phyloP scores from a whole-genome alignment of 1,140 invertebrate genomes.

The Stegodyphus dumicola region DNA sequence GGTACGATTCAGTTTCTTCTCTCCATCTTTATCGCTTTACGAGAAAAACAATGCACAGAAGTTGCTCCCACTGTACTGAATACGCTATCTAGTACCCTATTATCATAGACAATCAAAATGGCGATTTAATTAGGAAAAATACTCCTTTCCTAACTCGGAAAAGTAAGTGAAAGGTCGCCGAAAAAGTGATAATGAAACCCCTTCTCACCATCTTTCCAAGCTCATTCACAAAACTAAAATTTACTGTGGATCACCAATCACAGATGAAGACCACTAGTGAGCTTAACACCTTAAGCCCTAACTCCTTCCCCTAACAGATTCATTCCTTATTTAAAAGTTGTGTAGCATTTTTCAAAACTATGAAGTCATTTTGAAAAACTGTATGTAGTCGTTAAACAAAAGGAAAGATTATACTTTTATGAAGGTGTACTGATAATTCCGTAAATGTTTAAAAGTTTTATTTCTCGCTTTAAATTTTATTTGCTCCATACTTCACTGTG shows the following conservation, averaged over 20 bases:
- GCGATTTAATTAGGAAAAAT: not conserved
- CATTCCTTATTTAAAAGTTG: not conserved
- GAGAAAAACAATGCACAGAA: constrained; percentile 50
- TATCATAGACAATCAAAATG: not conserved
- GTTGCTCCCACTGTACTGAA: not conserved
- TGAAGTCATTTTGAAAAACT: too few relatives aligned
- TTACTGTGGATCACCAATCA: constrained; percentile 54
- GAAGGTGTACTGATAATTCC: too few relatives aligned
- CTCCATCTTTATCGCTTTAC: constrained; percentile 53
- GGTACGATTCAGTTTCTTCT: constrained; percentile 46
- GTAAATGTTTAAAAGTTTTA: too few relatives aligned
- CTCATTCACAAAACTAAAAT: constrained; percentile 29
- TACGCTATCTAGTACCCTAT: not conserved
- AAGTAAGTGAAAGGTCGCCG: not conserved
- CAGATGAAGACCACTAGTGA: constrained; percentile 29
- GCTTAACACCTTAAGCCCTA: not conserved
- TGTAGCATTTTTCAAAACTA: too few relatives aligned
- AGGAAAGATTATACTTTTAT: too few relatives aligned
- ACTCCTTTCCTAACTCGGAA: not conserved
- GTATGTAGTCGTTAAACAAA: too few relatives aligned
- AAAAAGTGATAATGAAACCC: constrained; percentile 12
- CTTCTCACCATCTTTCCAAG: constrained; percentile 12
- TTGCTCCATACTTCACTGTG: too few relatives aligned
- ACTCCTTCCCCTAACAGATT: not conserved
- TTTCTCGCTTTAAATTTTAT: too few relatives aligned